These are phyloP conservation scores for Argyrosomus regius DNA, from an alignment of 2,797 vertebrate genomes.

Conservation along the genomic window DNA sequence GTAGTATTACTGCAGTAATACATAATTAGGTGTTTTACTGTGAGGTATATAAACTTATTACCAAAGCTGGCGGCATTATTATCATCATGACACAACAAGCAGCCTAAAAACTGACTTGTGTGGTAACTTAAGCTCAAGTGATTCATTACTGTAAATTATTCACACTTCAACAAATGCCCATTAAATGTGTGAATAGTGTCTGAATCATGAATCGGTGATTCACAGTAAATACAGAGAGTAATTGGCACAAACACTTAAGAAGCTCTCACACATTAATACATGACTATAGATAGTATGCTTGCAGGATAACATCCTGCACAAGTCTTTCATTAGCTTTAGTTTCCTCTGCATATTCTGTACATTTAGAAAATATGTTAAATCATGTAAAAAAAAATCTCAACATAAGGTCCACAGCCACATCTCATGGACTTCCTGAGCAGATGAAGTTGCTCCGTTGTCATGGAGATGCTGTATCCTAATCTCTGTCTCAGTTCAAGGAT, in stretches of 20 bases:
- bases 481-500: background rate
- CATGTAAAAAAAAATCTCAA: background rate
- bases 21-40: background rate
- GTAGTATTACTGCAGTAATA: too few relatives aligned
- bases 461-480: background rate
- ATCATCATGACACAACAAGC: background rate
- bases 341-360: background rate
- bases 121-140: background rate
- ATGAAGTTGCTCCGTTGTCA: background rate
- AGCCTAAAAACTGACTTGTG: background rate
- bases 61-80: background rate
- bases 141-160: slow-evolving; percentile 6
- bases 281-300: background rate
- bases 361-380: background rate
- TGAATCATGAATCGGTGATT: slow-evolving; percentile 5
- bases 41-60: background rate
- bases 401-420: background rate
- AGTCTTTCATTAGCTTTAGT: background rate
- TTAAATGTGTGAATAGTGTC: slow-evolving; percentile 15
- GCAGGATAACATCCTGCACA: background rate
- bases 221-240: background rate
- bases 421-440: background rate
- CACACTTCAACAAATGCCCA: slow-evolving; percentile 12
- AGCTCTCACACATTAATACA: background rate
- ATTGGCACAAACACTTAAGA: background rate